phyloP scores from a whole-genome alignment of 53 echinoderm and acorn worm species.

The Apostichopus leukothele region DNA sequence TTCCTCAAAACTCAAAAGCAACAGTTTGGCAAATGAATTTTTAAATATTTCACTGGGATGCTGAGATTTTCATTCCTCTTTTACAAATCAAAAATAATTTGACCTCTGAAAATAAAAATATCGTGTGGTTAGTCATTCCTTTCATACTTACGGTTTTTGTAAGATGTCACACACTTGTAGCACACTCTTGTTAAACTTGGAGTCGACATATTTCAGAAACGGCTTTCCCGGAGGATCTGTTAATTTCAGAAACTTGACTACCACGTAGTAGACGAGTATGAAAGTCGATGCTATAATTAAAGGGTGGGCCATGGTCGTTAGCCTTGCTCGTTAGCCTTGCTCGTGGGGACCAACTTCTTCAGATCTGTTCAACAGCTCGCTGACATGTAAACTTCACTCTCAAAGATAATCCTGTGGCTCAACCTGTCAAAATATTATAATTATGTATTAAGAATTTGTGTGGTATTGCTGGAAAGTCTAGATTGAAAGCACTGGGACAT shows the following conservation, averaged over 20 bases:
- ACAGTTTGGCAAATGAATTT: too few relatives aligned
- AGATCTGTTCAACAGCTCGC: too few relatives aligned
- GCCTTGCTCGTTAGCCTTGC: neutral
- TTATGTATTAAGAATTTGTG: too few relatives aligned
- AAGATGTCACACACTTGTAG: slow-evolving; percentile 77
- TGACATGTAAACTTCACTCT: too few relatives aligned
- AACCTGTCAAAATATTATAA: neutral
- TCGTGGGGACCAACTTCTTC: neutral
- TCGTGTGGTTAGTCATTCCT: neutral
- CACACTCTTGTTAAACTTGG: slow-evolving; percentile 70
- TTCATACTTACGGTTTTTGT: slow-evolving; percentile 77
- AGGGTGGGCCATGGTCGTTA: slow-evolving; percentile 28
- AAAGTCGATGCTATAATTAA: slow-evolving; percentile 37
- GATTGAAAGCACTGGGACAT: neutral
- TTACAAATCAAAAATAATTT: too few relatives aligned
- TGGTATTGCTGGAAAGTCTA: neutral
- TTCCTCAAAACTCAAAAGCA: too few relatives aligned
- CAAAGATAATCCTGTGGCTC: neutral
- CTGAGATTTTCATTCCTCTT: too few relatives aligned
- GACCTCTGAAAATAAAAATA: too few relatives aligned
- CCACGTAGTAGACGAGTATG: slow-evolving; percentile 67
- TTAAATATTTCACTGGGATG: too few relatives aligned
- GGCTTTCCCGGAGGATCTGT: slow-evolving; percentile 63
- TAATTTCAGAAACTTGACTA: slow-evolving; percentile 74
- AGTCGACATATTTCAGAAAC: slow-evolving; percentile 63